Percentiles rank a stretch among this genome's conserved stretches.
Evolutionary conservation across 53 echinoderm and acorn worm species (phyloP).

Genomic region (Echinometra lucunter): DNA sequence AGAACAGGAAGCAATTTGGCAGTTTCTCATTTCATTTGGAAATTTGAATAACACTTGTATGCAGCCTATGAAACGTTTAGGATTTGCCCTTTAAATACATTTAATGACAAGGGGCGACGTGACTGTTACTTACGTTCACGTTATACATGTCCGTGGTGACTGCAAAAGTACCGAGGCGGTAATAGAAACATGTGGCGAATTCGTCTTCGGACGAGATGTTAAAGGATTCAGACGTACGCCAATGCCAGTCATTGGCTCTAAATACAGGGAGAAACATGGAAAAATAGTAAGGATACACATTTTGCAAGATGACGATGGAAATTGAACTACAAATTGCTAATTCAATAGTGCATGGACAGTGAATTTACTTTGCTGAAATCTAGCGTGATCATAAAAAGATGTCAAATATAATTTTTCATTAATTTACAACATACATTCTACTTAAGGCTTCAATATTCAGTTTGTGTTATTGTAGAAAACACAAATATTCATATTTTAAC

Average conservation of each 20-base stretch:
- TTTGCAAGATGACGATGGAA: too few relatives aligned
- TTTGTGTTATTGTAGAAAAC: too few relatives aligned
- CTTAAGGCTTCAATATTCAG: too few relatives aligned
- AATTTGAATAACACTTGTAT: neutral
- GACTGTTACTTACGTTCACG: slow-evolving; percentile 78
- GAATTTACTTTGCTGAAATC: too few relatives aligned
- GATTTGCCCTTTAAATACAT: neutral
- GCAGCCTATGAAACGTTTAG: neutral
- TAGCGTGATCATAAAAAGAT: too few relatives aligned
- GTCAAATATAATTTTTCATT: too few relatives aligned
- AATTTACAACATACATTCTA: too few relatives aligned
- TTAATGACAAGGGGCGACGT: neutral
- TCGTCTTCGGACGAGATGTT: slow-evolving; percentile 68
- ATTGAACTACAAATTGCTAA: too few relatives aligned
- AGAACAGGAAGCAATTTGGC: too few relatives aligned
- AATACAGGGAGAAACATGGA: neutral
- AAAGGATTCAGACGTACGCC: slow-evolving; percentile 73
- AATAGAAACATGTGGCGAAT: slow-evolving; percentile 80
- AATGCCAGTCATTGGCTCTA: slow-evolving; percentile 85
- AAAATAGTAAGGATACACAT: neutral
- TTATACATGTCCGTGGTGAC: slow-evolving; percentile 99
- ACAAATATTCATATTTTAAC: neutral
- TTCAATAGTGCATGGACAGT: too few relatives aligned
- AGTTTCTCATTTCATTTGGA: too few relatives aligned
- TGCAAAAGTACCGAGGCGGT: slow-evolving; percentile 88